phyloP scores from a whole-genome alignment of 2,113 vertebrate genomes.

The Onychorhynchus coronatus region DNA sequence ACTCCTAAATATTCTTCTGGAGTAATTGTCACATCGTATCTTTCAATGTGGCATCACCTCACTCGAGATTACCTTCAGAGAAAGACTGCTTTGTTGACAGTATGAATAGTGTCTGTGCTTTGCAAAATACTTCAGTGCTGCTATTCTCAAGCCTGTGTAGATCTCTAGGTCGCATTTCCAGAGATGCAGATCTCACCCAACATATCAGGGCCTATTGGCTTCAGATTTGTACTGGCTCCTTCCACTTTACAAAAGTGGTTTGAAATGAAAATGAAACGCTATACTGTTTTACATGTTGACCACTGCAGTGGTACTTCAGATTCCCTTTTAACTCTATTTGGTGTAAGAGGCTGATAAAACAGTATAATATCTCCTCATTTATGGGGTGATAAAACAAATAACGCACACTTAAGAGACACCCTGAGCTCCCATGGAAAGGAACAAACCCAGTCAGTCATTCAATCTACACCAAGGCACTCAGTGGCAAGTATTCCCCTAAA shows the following conservation, averaged over 20 bases:
- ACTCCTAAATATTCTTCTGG: neutral
- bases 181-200: neutral
- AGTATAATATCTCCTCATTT: neutral
- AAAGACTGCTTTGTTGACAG: neutral
- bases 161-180: neutral
- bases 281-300: rapidly evolving
- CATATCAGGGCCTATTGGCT: neutral
- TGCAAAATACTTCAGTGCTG: neutral
- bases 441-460: neutral
- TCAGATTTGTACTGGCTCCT: neutral
- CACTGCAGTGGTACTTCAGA: neutral
- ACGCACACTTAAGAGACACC: neutral
- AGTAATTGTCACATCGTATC: rapidly evolving
- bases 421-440: neutral
- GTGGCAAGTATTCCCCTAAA: neutral
- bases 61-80: rapidly evolving
- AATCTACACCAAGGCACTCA: neutral
- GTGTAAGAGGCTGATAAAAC: neutral
- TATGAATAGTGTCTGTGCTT: neutral
- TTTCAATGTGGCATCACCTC: neutral
- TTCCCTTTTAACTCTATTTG: neutral
- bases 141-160: neutral
- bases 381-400: neutral
- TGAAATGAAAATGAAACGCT: neutral
- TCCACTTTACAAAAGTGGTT: neutral